Evolutionary conservation across 2,888 invertebrate genomes (phyloP).

Genomic region (Agrenia bidenticulata): DNA sequence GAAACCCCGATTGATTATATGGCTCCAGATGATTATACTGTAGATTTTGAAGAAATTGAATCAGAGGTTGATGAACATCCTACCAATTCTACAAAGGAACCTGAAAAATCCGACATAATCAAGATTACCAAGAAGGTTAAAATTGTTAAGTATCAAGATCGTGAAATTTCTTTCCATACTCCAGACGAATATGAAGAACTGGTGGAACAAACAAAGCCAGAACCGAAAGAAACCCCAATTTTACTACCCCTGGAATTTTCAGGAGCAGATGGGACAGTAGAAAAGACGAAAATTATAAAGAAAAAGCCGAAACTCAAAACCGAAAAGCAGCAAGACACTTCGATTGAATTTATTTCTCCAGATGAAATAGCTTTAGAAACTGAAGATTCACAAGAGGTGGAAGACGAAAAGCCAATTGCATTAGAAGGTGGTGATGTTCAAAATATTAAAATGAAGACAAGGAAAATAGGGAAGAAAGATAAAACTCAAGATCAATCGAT

Average conservation of each 20-base stretch:
- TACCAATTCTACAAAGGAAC: too few species aligned
- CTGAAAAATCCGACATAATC: too few species aligned
- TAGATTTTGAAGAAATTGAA: slow-evolving; percentile 41
- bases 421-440: background rate
- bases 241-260: background rate
- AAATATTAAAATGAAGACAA: slow-evolving; percentile 42
- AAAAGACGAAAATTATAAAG: background rate
- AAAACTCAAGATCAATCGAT: slow-evolving; percentile 60
- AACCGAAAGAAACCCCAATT: background rate
- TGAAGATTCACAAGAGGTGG: background rate
- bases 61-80: slow-evolving; percentile 36
- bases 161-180: background rate
- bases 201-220: background rate
- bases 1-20: background rate
- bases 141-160: slow-evolving; percentile 32
- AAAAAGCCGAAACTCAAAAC: slow-evolving; percentile 11
- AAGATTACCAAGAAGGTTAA: slow-evolving; percentile 16
- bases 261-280: too few species aligned
- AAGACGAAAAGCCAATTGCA: background rate
- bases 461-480: slow-evolving; percentile 56
- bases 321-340: slow-evolving; percentile 1
- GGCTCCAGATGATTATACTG: background rate
- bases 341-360: slow-evolving; percentile 6
- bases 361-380: background rate
- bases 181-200: slow-evolving; percentile 1